phyloP scores from a whole-genome alignment of 2,888 invertebrate genomes.

The Caenorhabditis sp. region DNA sequence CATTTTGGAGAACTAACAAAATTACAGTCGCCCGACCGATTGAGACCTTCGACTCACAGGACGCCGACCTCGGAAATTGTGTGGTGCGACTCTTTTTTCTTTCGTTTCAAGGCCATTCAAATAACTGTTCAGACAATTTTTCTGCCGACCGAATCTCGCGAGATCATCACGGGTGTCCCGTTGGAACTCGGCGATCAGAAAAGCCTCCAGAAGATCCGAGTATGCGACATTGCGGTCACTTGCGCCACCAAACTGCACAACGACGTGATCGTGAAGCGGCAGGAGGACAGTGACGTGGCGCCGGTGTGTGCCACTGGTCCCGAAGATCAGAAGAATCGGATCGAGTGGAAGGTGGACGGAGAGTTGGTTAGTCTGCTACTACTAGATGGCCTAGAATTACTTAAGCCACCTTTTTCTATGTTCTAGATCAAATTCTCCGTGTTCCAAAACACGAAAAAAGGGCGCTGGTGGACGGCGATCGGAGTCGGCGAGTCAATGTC shows the following conservation, averaged over 20 bases:
- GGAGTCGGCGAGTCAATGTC: slow-evolving; percentile 66
- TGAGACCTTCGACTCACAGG: slow-evolving; percentile 37
- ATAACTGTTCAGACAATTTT: slow-evolving; percentile 53
- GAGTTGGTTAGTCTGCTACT: slow-evolving; percentile 32
- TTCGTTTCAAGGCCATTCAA: not conserved
- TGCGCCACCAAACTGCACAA: slow-evolving; percentile 50
- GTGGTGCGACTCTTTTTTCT: slow-evolving; percentile 23
- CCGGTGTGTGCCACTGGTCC: slow-evolving; percentile 31
- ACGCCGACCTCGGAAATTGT: slow-evolving; percentile 55
- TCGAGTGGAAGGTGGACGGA: slow-evolving; percentile 42
- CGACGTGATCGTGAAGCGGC: slow-evolving; percentile 44
- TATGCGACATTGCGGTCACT: slow-evolving; percentile 59
- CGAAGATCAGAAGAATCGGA: slow-evolving; percentile 37
- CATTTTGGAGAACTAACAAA: too few species aligned
- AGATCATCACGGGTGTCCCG: slow-evolving; percentile 50
- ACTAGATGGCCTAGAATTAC: too few species aligned
- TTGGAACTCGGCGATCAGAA: slow-evolving; percentile 31
- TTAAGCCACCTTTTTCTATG: too few species aligned
- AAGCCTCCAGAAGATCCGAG: slow-evolving; percentile 32
- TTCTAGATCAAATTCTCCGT: slow-evolving; percentile 46
- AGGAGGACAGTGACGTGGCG: slow-evolving; percentile 33
- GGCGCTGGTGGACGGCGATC: slow-evolving; percentile 67
- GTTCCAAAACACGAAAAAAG: slow-evolving; percentile 63
- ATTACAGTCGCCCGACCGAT: slow-evolving; percentile 56
- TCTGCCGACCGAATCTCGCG: slow-evolving; percentile 35